Evolutionary conservation across 2,797 vertebrate genomes (phyloP).

Genomic region (Miichthys miiuy): DNA sequence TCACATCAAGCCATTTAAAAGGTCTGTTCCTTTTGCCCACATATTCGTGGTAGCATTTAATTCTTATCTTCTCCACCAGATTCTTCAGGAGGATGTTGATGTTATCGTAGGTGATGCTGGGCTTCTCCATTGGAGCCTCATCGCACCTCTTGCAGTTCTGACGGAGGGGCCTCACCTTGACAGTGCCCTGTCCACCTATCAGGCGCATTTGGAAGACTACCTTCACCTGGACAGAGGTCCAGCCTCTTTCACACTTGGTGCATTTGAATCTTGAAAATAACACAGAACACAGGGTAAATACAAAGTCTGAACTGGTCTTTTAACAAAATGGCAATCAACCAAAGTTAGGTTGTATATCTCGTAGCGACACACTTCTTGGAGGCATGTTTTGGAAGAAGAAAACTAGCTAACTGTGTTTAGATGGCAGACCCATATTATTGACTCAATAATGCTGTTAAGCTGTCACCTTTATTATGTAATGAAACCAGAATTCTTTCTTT

Average conservation of each 20-base stretch:
- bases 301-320: not conserved
- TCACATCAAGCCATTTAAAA: slow-evolving; percentile 17
- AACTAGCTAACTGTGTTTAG: not conserved
- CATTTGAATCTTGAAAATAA: slow-evolving; percentile 74
- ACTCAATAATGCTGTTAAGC: not conserved
- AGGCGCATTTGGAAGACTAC: slow-evolving; percentile 79
- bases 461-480: not conserved
- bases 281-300: not conserved
- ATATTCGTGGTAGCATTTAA: slow-evolving; percentile 74
- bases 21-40: not conserved
- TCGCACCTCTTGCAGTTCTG: slow-evolving; percentile 75
- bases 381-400: not conserved
- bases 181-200: slow-evolving; percentile 17
- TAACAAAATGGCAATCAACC: not conserved
- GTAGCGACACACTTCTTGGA: too few relatives aligned
- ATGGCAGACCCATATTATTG: not conserved
- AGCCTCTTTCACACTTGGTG: slow-evolving; percentile 65
- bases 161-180: slow-evolving; percentile 64
- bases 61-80: slow-evolving; percentile 77
- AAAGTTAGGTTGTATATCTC: not conserved
- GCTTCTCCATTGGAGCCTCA: slow-evolving; percentile 47
- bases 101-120: slow-evolving; percentile 33
- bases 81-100: slow-evolving; percentile 72
- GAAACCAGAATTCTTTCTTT: not conserved
- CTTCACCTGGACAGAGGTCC: slow-evolving; percentile 77